Conservation (phyloP, 2,888 invertebrate genomes). For the Metallyticus violacea region DNA sequence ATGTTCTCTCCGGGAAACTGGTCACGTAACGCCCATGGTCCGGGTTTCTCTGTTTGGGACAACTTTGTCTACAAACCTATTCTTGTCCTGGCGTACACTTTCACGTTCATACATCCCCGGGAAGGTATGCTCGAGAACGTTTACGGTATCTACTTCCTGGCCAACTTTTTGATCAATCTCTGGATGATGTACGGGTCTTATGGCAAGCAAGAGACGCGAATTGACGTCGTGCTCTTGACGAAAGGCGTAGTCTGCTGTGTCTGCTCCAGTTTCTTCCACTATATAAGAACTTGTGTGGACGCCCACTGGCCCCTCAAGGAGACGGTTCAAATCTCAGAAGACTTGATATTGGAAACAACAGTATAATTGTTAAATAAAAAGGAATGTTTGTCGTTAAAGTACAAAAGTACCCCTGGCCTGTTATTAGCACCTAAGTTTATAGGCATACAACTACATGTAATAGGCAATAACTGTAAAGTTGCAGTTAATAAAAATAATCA, state of each 20-base stretch:
- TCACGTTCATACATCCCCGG: not conserved
- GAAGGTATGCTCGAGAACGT: not conserved
- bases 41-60: not conserved
- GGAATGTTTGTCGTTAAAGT: no score
- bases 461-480: no score
- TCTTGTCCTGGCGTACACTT: not conserved
- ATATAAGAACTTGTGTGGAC: not conserved
- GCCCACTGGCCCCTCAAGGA: not conserved
- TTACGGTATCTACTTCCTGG: not conserved
- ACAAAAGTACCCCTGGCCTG: no score
- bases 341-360: not conserved
- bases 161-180: not conserved
- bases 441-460: no score
- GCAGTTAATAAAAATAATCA: no score
- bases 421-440: no score
- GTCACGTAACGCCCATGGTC: not conserved
- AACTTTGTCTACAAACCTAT: not conserved
- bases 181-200: not conserved
- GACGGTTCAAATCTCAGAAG: not conserved
- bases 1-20: not conserved
- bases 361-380: not conserved
- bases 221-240: not conserved
- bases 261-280: not conserved
- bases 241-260: not conserved
- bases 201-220: not conserved